Base-by-base conservation (phyloP, 1,140 invertebrate genomes). In the Lanistes nyassanus region DNA sequence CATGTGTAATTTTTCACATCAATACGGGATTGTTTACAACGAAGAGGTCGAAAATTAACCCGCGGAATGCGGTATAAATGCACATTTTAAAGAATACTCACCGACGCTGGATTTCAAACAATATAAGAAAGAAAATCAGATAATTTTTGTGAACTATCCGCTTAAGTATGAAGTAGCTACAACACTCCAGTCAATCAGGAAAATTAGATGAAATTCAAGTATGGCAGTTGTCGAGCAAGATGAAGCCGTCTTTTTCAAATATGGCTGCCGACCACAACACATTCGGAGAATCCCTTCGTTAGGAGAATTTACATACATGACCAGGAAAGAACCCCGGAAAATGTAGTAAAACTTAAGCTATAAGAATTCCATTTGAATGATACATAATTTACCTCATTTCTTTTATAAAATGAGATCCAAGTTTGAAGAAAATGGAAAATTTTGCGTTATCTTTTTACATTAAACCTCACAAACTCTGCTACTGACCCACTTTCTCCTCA, bases 221-320 rank as follows among this genome's bases (percentile, higher is more conserved):
- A 60, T 72, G 39, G 26, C 70, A 47, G 42, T 47, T 47, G 42
- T 47, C 42, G 60, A 60, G 36, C 31, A 72, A 56, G 31, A 72
- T 76, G 66, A 68, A 69, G 74, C 74, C 75, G 68, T 66, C 71
- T 80, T 68, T 74, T 75, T 68, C 76, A 79, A 85, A 85, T 83
- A 85, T 85, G 84, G 84, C 84, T 81, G 79, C 82, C 80, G 76
- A 78, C 72, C 74, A 75, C 77, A 81, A 81, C 70, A 72, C 81
- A 83, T 80, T 80, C 80, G 80, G 76, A 78, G 56, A 71, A 42
- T 73, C 81, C 73, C 79, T 80, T 80, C 31, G 77, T 85, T 80
- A 77, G 80, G 84, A 83, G 84, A 85, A 79, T 82, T 82, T 76
- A 67, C 39, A 79, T 62, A 68, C 55, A 37, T 55, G 70, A 36